Base-by-base conservation (phyloP, 2,888 invertebrate species). In the Alitta virens region DNA sequence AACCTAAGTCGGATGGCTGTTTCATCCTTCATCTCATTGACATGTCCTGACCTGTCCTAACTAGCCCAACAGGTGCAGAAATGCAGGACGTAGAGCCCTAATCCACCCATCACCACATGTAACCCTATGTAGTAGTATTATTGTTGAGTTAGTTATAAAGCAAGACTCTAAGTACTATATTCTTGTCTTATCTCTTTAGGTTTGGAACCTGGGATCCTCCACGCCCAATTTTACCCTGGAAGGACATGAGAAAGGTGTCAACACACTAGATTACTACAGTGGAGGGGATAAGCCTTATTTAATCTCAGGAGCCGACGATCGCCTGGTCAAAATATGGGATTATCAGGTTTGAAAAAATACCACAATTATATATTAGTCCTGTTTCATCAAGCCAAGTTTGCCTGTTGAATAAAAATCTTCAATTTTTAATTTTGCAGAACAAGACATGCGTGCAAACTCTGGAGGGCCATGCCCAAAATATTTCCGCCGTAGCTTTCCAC, bases 281-380 rank as follows among this genome's bases (percentile, higher is more conserved):
- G 98, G 96, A 7, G 98, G 97, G 3, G 99, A 99, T 79, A 99
- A 99, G 77, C 99, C 99, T 0, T 99, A 99, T 81, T 86, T 99
- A 58, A 98, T 98, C 93, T 98, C 98, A 56, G 99, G 99, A 1
- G 98, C 98, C 27, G 99, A 99, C 81, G 99, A 99, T 83, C 88
- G 94, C 59, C 86, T 92, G 51, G 96, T 98, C 5, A 99, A 98
- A 84, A 99, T 99, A 75, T 99, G 99, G 99, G 99, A 99, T 80
- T 99, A 99, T 82, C 86, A 85, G 78, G 83, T 83, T 23, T 49
- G 55, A 33, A 18, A 3, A 24, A 52, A 16, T 7, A 52, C 23
- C 16, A 25, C 33, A 7, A 33, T 33, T 33, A 5, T 33, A 7
- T 33, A 12, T 33, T 5, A 12, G 33, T 33, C 33, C 12, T 33